Evolutionary conservation across 1,140 invertebrate species (phyloP), one percentile per base, ranked within the genome.

Genomic region (Vanessa atalanta): DNA sequence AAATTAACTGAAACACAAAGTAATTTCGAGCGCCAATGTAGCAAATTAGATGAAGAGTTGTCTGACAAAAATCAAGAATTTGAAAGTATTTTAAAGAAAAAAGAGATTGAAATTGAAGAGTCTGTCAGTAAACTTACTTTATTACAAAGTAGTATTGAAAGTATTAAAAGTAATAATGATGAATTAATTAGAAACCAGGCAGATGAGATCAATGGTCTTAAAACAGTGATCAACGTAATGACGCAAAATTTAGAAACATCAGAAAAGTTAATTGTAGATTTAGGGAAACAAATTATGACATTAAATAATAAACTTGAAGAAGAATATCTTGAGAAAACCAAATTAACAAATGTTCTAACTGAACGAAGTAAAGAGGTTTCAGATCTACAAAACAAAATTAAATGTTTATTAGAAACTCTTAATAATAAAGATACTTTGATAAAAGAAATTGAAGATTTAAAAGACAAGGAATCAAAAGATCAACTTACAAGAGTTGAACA

Each of bases 21-120:
- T 47, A 75, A 79, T 53, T 81, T 86, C 65, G 73, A 78, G 66
- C 68, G 37, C 12, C 70, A 86, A 76, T 81, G 75, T 76, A 55
- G 77, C 1, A 78, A 80, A 65, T 67, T 87, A 51, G 81, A 80
- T 47, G 73, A 79, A 61, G 76, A 88, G 50, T 51, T 91, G 15
- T 37, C 55, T 37, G 65, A n/a, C 14, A 85, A 89, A 79, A 83
- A 70, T 70, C 20, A 76, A 14, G 81, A 89, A 53, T 81, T 83
- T 67, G 83, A 81, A 74, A 66, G 64, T 53, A 65, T 70, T n/a
- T 48, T 89, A 13, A 78, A 70, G 51, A 61, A 75, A 48, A 88
- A 86, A 79, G 80, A 88, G 47, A 68, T 51, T 61, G 83, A 88
- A 86, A 77, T 88, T 47, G 84, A 83, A n/a, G 78, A 84, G 26